phyloP scores from a whole-genome alignment of 2,888 invertebrate genomes.

The Cantharis rustica region DNA sequence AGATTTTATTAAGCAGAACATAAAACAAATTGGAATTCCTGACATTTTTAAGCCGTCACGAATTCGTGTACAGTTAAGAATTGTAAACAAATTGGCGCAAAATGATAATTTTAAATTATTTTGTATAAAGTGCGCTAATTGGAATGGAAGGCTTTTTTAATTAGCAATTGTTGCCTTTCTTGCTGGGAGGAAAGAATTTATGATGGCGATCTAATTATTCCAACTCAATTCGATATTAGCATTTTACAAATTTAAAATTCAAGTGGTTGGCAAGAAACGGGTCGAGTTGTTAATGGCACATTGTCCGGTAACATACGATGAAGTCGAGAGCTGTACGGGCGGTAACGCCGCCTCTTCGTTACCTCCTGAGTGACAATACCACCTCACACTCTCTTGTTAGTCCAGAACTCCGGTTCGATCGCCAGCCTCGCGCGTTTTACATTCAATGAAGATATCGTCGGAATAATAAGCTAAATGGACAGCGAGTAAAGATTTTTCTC shows the following conservation, averaged over 20 bases:
- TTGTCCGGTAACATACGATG: constrained; percentile 62
- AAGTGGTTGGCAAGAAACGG: constrained; percentile 14
- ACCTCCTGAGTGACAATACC: constrained; percentile 55
- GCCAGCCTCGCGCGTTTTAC: constrained; percentile 50
- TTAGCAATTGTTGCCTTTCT: not conserved
- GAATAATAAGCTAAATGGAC: constrained; percentile 56
- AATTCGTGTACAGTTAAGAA: not conserved
- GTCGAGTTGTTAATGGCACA: constrained; percentile 58
- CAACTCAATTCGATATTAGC: constrained; percentile 3
- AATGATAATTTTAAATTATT: not conserved
- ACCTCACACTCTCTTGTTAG: constrained; percentile 58
- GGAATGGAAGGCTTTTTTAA: not conserved
- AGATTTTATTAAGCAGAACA: not conserved
- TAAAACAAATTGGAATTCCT: not conserved
- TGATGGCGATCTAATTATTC: constrained; percentile 2
- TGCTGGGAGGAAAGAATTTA: not conserved
- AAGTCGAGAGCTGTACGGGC: constrained; percentile 47
- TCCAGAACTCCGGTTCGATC: constrained; percentile 46
- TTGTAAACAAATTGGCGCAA: not conserved
- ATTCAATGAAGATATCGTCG: constrained; percentile 57
- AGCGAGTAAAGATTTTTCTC: constrained; percentile 34
- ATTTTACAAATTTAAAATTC: constrained; percentile 27
- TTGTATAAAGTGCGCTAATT: not conserved
- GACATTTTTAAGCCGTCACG: not conserved
- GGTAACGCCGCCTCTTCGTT: constrained; percentile 53